Evolutionary conservation across 2,113 vertebrate species (phyloP), one percentile per base, ranked within the genome.

Genomic region (Apteryx mantelli): DNA sequence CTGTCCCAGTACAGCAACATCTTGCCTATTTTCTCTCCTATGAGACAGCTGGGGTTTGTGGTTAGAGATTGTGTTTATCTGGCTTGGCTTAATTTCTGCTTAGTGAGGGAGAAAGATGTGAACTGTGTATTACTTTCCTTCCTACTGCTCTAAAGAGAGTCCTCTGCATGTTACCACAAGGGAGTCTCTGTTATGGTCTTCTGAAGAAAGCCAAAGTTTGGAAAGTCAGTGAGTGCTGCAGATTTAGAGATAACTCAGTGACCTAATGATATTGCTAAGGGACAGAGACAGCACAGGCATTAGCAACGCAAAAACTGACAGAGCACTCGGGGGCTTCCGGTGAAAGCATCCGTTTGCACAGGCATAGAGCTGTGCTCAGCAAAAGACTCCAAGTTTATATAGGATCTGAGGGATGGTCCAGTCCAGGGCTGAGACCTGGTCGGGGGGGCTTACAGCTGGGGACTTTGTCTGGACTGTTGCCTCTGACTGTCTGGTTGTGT

Each of bases 161-260:
- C 24, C 34, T 36, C 55, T 75, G 28, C 1, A 0, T 22, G 52
- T 55, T 42, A 55, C 75, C 14, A 9, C 25, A 28, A 20, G 13
- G 56, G 42, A 65, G 3, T 21, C 18, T 68, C 40, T 38, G 2
- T 46, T 17, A 7, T 0, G 1, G 14, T 58, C 48, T 75, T 58
- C 25, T 34, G 61, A 38, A 81, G 71, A 32, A 30, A 32, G 50
- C 22, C 64, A 9, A 40, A 34, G 60, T 20, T 34, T 63, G n/a
- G 34, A 38, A 76, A 34, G 61, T 12, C 40, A 46, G n/a, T 0
- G 5, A 58, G 48, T 0, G 5, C 40, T 3, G 1, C 32, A 2
- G 1, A 4, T 50, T 42, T 71, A 36, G 44, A 25, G 38, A 25
- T 44, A 73, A 9, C 5, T 24, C 8, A 1, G 30, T 17, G 52